phyloP scores from a whole-genome alignment of 2,797 vertebrate species.

The Champsocephalus gunnari region DNA sequence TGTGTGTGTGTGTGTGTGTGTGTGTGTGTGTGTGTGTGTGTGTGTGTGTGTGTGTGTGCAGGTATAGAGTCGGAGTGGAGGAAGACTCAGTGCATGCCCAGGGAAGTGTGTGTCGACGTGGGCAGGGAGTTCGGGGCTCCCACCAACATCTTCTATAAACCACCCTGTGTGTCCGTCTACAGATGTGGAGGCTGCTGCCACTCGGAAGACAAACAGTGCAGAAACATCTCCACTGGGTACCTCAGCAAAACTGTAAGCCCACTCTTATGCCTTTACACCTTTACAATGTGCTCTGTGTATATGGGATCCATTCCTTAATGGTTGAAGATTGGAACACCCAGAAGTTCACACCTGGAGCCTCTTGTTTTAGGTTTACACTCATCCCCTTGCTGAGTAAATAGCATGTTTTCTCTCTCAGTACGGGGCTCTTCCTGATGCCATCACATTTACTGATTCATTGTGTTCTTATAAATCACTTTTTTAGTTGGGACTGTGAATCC shows the following conservation, averaged over 20 bases:
- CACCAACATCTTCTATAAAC: conserved; percentile 99
- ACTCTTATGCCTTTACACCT: neutral
- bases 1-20: neutral
- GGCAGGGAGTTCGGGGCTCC: conserved; percentile 97
- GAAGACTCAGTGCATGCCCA: conserved; percentile 96
- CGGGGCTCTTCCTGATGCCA: conserved; percentile 12
- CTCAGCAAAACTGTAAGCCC: conserved; percentile 96
- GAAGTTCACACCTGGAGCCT: neutral
- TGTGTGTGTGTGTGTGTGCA: conserved; percentile 78
- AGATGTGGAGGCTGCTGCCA: conserved; percentile 99
- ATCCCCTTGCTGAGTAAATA: neutral
- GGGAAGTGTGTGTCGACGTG: conserved; percentile 99
- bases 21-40: conserved; percentile 2
- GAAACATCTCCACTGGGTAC: conserved; percentile 95
- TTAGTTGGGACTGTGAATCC: too few species aligned
- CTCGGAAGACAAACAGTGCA: conserved; percentile 96
- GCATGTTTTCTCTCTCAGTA: conserved; percentile 14
- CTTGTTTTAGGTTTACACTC: neutral
- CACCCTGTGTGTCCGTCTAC: conserved; percentile 98
- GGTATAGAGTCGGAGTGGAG: conserved; percentile 99
- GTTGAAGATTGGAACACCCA: neutral
- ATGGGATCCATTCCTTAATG: neutral
- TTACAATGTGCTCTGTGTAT: neutral
- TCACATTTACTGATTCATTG: neutral
- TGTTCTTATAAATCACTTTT: neutral